These are phyloP conservation scores for Dromius quadrimaculatus DNA, from an alignment of 2,888 invertebrate species.

Conservation along the genomic window DNA sequence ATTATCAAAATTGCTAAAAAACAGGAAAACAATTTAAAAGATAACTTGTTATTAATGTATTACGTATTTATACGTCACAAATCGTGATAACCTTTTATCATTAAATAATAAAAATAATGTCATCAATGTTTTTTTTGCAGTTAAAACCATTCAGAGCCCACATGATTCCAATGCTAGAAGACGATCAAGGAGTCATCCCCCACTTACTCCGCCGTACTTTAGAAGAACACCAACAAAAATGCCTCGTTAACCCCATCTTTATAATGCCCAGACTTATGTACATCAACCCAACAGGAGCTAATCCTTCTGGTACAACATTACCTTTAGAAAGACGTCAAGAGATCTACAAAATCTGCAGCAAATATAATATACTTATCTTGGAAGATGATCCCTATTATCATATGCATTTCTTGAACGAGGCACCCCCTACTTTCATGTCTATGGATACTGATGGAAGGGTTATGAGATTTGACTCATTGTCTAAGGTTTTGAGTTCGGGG, in stretches of 20 bases:
- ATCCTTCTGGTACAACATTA: slow-evolving; percentile 81
- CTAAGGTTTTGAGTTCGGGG: slow-evolving; percentile 80
- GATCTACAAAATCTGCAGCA: slow-evolving; percentile 81
- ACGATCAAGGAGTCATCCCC: slow-evolving; percentile 77
- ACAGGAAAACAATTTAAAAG: neutral
- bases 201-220: slow-evolving; percentile 71
- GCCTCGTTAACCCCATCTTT: slow-evolving; percentile 60
- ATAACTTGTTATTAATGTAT: slow-evolving; percentile 5
- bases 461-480: slow-evolving; percentile 81
- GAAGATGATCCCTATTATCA: slow-evolving; percentile 89
- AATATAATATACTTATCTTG: slow-evolving; percentile 81
- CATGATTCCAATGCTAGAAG: slow-evolving; percentile 77
- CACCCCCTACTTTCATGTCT: slow-evolving; percentile 77
- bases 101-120: neutral
- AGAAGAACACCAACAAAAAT: slow-evolving; percentile 67
- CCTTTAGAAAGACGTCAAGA: slow-evolving; percentile 74
- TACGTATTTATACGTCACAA: slow-evolving; percentile 18
- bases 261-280: slow-evolving; percentile 81
- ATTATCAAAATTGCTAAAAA: slow-evolving; percentile 1
- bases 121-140: slow-evolving; percentile 66
- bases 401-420: slow-evolving; percentile 76
- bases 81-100: slow-evolving; percentile 1
- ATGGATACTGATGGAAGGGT: slow-evolving; percentile 83
- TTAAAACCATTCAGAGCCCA: slow-evolving; percentile 76
- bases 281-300: slow-evolving; percentile 81